phyloP scores from a whole-genome alignment of 2,113 vertebrate genomes.

The Grallaria varia region DNA sequence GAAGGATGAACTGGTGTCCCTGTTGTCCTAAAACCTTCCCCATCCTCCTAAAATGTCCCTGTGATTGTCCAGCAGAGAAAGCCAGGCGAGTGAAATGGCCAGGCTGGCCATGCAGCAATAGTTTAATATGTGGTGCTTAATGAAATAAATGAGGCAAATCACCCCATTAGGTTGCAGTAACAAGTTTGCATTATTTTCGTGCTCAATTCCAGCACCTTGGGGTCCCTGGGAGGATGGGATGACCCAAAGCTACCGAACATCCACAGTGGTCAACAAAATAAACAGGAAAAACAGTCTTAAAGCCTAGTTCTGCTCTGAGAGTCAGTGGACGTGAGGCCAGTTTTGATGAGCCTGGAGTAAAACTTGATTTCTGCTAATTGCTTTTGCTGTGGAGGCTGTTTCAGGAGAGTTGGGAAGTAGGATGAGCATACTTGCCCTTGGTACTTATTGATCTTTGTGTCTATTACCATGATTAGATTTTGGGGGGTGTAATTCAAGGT shows the following conservation, averaged over 20 bases:
- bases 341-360: background rate
- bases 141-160: background rate
- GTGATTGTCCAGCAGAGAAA: background rate
- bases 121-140: background rate
- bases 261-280: background rate
- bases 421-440: background rate
- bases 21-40: background rate
- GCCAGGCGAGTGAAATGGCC: background rate
- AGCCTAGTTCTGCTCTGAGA: background rate
- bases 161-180: accelerated
- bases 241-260: background rate
- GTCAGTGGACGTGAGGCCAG: accelerated
- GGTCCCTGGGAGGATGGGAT: background rate
- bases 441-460: background rate
- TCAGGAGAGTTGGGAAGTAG: background rate
- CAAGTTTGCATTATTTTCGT: background rate
- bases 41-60: background rate
- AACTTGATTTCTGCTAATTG: background rate
- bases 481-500: background rate
- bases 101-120: background rate
- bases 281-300: background rate
- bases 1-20: background rate
- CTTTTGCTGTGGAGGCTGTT: background rate
- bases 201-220: accelerated
- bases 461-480: background rate